phyloP scores from a whole-genome alignment of 2,113 vertebrate species.

The Brachypodius melanocephalos region DNA sequence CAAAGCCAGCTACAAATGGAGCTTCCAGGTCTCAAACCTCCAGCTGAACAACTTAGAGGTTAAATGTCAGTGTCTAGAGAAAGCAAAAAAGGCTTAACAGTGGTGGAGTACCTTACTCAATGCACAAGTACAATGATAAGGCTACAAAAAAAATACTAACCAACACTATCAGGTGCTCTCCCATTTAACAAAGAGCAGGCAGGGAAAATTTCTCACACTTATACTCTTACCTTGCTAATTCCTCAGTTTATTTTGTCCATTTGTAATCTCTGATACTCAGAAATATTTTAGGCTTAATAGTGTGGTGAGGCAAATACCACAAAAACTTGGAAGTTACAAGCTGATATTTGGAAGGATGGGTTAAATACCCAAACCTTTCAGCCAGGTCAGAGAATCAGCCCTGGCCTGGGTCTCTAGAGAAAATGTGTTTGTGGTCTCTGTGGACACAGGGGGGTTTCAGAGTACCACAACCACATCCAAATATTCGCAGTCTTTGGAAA shows the following conservation, averaged over 20 bases:
- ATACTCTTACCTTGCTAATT: background rate
- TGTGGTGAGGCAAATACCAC: background rate
- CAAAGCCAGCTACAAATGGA: background rate
- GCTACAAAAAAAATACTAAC: background rate
- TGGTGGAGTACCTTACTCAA: background rate
- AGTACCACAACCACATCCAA: background rate
- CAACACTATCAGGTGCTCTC: background rate
- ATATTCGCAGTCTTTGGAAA: background rate
- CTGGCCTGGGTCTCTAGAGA: background rate
- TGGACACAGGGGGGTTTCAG: background rate
- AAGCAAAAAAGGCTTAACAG: background rate
- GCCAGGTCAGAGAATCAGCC: background rate
- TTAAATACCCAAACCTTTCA: background rate
- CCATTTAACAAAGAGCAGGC: background rate
- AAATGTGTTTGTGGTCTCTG: background rate
- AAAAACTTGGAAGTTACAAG: background rate
- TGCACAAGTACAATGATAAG: background rate
- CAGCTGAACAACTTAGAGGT: background rate
- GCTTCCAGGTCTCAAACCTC: background rate
- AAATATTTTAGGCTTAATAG: background rate
- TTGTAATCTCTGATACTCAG: background rate
- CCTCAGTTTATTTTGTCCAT: background rate
- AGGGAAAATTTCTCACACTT: background rate
- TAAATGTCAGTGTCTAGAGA: background rate
- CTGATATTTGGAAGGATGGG: background rate